phyloP scores from a whole-genome alignment of 2,888 invertebrate genomes.

The Auanema freiburgensis region DNA sequence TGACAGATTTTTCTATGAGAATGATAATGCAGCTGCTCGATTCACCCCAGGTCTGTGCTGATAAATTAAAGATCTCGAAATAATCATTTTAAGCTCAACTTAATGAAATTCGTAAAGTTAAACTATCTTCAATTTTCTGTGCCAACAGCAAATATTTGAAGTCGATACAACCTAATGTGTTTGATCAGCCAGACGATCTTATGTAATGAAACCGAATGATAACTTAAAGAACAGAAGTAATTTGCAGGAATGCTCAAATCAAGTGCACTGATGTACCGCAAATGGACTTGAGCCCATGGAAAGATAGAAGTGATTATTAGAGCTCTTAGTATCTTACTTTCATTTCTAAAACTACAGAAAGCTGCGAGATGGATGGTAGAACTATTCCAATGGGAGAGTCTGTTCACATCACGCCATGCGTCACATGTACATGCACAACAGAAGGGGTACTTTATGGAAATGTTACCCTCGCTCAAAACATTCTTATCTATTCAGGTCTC shows the following conservation, averaged over 20 bases:
- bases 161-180: slow-evolving; percentile 84
- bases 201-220: slow-evolving; percentile 39
- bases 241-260: slow-evolving; percentile 60
- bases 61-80: neutral
- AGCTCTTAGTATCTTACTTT: neutral
- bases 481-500: slow-evolving; percentile 40
- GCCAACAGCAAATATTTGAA: slow-evolving; percentile 83
- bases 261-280: slow-evolving; percentile 59
- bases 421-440: slow-evolving; percentile 61
- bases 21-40: slow-evolving; percentile 58
- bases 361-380: slow-evolving; percentile 60
- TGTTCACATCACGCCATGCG: slow-evolving; percentile 62
- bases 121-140: slow-evolving; percentile 82
- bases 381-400: slow-evolving; percentile 60
- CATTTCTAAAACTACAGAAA: slow-evolving; percentile 40
- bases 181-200: slow-evolving; percentile 77
- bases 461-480: neutral
- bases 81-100: slow-evolving; percentile 71
- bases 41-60: slow-evolving; percentile 65
- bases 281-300: slow-evolving; percentile 59
- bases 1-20: slow-evolving; percentile 88
- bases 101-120: slow-evolving; percentile 81
- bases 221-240: slow-evolving; percentile 1
- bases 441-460: slow-evolving; percentile 50
- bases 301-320: slow-evolving; percentile 55